Evolutionary conservation across 2,113 vertebrate species (phyloP).

Genomic region (Coracopsis vasa): DNA sequence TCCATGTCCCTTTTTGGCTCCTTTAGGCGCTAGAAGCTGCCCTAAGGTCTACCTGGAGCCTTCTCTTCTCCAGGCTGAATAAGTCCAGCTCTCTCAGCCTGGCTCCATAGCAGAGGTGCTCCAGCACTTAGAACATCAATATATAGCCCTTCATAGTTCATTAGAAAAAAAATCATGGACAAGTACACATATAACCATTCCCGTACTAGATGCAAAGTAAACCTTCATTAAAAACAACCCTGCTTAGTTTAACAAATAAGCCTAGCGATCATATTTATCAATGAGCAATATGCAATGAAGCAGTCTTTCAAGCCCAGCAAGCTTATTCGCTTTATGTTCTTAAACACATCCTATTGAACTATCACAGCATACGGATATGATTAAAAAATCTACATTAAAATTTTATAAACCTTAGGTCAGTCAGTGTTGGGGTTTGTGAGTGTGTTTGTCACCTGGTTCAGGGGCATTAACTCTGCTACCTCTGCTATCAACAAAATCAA

Average conservation of each 20-base stretch:
- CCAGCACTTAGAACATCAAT: neutral
- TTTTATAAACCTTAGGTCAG: neutral
- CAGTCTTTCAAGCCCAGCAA: neutral
- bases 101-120: neutral
- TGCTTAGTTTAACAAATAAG: neutral
- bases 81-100: neutral
- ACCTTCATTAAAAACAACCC: neutral
- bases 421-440: neutral
- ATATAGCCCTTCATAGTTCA: neutral
- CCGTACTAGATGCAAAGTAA: neutral
- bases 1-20: neutral
- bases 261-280: neutral
- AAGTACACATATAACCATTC: neutral
- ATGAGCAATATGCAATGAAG: neutral
- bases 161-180: neutral
- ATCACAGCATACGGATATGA: neutral
- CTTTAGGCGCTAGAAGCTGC: neutral
- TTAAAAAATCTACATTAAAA: neutral
- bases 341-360: neutral
- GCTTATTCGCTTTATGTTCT: neutral
- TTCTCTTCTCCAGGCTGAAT: neutral
- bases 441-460: neutral
- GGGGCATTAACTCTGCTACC: neutral
- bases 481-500: neutral
- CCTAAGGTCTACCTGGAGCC: neutral